Evolutionary conservation across 2,888 invertebrate genomes (phyloP).

Genomic region (Cacoxenus indagator): DNA sequence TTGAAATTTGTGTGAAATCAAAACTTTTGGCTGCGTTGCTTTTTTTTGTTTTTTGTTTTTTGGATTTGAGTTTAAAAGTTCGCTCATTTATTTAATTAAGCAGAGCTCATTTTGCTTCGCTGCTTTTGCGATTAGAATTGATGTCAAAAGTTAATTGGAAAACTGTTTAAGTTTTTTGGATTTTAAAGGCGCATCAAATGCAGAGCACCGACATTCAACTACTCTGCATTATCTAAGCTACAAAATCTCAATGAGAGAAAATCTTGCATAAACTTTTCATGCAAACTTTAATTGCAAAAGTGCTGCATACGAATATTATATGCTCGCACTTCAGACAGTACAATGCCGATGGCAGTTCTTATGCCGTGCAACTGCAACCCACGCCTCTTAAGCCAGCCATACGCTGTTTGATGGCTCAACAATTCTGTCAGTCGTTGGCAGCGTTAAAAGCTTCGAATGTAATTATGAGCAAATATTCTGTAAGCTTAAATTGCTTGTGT

Average conservation of each 20-base stretch:
- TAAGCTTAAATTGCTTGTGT: slow-evolving; percentile 39
- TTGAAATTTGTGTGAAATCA: background rate
- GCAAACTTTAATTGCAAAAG: slow-evolving; percentile 53
- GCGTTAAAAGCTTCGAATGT: slow-evolving; percentile 31
- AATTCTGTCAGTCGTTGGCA: no score
- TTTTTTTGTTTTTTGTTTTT: background rate
- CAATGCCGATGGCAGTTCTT: no score
- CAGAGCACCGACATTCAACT: background rate
- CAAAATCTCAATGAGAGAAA: slow-evolving; percentile 1
- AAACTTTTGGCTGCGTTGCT: background rate
- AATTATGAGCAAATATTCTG: slow-evolving; percentile 53
- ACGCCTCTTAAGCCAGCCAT: background rate
- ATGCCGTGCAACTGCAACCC: background rate
- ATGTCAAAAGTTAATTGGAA: background rate
- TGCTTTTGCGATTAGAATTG: background rate
- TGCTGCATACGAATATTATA: no score
- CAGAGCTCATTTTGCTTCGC: background rate
- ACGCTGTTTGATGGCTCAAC: background rate
- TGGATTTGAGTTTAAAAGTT: background rate
- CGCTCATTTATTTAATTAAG: background rate
- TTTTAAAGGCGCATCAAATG: background rate
- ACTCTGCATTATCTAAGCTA: background rate
- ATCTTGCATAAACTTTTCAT: slow-evolving; percentile 3
- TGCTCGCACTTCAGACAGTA: slow-evolving; percentile 10
- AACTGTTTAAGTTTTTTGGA: background rate